phyloP scores from a whole-genome alignment of 2,888 invertebrate species.

The Athalia cordata region DNA sequence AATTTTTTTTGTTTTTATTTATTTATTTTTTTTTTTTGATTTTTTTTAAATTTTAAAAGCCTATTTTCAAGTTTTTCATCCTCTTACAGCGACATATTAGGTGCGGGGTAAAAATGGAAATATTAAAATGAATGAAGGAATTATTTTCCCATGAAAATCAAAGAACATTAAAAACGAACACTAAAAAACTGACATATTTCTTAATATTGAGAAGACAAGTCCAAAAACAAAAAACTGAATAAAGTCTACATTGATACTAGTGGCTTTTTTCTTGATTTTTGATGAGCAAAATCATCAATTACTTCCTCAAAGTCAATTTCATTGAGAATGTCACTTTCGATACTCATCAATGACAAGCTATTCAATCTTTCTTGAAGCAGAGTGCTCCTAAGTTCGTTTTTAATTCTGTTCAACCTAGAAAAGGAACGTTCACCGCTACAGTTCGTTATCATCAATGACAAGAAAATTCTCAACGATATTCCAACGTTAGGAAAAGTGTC shows the following conservation, averaged over 20 bases:
- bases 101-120: too few relatives aligned
- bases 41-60: too few relatives aligned
- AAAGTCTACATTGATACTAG: background rate
- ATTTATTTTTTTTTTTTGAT: too few relatives aligned
- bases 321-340: constrained; percentile 58
- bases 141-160: too few relatives aligned
- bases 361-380: constrained; percentile 57
- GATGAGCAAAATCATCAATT: constrained; percentile 57
- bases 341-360: constrained; percentile 54
- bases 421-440: constrained; percentile 58
- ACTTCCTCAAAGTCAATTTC: constrained; percentile 58
- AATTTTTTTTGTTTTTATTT: too few relatives aligned
- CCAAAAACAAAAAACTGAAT: background rate
- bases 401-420: constrained; percentile 54
- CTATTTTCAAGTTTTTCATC: too few relatives aligned
- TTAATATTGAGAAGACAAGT: background rate
- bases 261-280: constrained; percentile 46
- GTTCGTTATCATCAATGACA: constrained; percentile 57
- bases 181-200: background rate
- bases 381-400: constrained; percentile 57
- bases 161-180: background rate
- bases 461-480: constrained; percentile 59
- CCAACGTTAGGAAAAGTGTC: constrained; percentile 58
- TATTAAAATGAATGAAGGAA: too few relatives aligned
- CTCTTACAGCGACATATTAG: too few relatives aligned